These are phyloP conservation scores for Buteo buteo DNA, from an alignment of 2,113 vertebrate genomes.

Conservation along the genomic window DNA sequence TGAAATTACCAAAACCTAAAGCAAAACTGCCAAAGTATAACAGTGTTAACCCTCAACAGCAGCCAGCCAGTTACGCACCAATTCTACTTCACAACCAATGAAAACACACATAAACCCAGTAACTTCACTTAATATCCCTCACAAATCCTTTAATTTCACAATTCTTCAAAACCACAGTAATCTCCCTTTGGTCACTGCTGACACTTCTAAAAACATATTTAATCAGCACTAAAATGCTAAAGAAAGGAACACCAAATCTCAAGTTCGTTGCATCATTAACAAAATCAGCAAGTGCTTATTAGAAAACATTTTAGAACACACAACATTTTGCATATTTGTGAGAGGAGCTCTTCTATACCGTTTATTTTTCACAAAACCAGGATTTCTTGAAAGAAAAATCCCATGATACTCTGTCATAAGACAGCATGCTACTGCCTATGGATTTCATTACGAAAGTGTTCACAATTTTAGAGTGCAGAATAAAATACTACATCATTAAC, in stretches of 20 bases:
- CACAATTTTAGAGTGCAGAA: neutral
- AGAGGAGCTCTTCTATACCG: neutral
- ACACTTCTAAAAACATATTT: neutral
- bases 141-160: neutral
- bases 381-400: neutral
- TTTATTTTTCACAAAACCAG: neutral
- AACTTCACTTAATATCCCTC: neutral
- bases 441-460: neutral
- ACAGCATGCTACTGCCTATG: neutral
- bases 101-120: neutral
- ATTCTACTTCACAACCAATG: neutral
- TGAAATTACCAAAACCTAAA: neutral
- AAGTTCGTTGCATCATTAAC: neutral
- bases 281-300: neutral
- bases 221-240: neutral
- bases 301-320: neutral
- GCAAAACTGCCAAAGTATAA: neutral
- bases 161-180: neutral
- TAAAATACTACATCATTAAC: neutral
- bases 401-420: rapidly evolving
- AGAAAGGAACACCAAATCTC: neutral
- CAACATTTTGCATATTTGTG: neutral
- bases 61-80: neutral
- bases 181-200: neutral
- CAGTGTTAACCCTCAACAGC: neutral